These are phyloP conservation scores for Mustelus asterias DNA, from an alignment of 2,113 vertebrate genomes.

Conservation along the genomic window DNA sequence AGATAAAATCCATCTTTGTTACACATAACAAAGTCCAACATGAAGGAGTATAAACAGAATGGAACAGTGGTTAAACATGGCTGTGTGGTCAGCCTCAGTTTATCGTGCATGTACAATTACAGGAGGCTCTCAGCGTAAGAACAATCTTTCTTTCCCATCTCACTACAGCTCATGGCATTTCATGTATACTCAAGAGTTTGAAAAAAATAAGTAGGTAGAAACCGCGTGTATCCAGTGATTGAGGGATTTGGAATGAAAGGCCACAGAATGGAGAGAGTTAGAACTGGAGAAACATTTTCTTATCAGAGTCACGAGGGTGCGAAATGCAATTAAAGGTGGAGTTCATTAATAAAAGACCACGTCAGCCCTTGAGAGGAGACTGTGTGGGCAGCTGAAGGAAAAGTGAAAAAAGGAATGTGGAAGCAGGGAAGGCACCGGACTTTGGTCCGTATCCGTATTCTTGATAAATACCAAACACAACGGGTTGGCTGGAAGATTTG, in stretches of 20 bases:
- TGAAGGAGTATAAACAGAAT: background rate
- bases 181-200: background rate
- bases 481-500: background rate
- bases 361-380: background rate
- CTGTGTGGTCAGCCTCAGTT: background rate
- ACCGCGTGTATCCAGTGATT: background rate
- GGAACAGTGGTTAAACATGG: background rate
- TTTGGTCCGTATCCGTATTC: background rate
- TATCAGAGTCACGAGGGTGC: background rate
- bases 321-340: background rate
- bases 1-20: background rate
- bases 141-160: background rate
- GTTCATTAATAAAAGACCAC: background rate
- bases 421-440: background rate
- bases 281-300: background rate
- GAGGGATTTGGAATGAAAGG: background rate
- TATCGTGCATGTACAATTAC: background rate
- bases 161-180: background rate
- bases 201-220: background rate
- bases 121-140: background rate
- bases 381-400: background rate
- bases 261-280: background rate
- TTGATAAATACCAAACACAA: background rate
- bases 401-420: background rate
- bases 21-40: background rate